Evolutionary conservation across 2,888 invertebrate species (phyloP), one percentile per base, ranked within the genome.

Genomic region (Cataglyphis livida): DNA sequence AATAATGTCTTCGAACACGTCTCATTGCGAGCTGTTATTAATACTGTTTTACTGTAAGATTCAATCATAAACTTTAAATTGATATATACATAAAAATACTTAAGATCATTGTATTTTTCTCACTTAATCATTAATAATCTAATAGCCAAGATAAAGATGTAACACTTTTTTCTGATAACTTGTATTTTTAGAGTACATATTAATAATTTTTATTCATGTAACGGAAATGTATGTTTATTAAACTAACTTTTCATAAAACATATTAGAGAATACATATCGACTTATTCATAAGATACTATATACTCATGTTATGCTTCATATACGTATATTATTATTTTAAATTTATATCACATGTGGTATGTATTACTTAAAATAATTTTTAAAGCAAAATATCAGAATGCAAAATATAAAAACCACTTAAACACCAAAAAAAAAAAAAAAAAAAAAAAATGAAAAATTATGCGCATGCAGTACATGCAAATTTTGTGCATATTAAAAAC

Each of bases 1-100:
- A 28, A 65, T 75, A 75, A 54, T 54, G 9, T 54, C 25, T 65
- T 28, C 3, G 15, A 76, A 28, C 66, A 76, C 54, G 38, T n/a
- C 15, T 65, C n/a, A 35, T 44, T 65, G 38, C 12, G 25, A 54
- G 35, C 25, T 54, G 12, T 35, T 21, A 21, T 70, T 18, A 21
- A 51, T 54, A 54, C 86, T 41, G 3, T 44, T 12, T 44, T 44
- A 78, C 87, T 88, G 87, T 85, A 88, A 88, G 86, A 59, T 81
- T 84, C 83, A 89, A 81, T 89, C 89, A 71, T 90, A 89, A 90
- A 88, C 87, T 90, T 90, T 89, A 87, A 87, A 70, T 85, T 81
- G 83, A 82, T 51, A 73, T 3, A 51, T 3, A 51, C 51, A 51
- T 51, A 83, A 71, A 85, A 87, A 89, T 87, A 84, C 84, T 84